Evolutionary conservation across 2,113 vertebrate genomes (phyloP).

Genomic region (Platycercus adscitus): DNA sequence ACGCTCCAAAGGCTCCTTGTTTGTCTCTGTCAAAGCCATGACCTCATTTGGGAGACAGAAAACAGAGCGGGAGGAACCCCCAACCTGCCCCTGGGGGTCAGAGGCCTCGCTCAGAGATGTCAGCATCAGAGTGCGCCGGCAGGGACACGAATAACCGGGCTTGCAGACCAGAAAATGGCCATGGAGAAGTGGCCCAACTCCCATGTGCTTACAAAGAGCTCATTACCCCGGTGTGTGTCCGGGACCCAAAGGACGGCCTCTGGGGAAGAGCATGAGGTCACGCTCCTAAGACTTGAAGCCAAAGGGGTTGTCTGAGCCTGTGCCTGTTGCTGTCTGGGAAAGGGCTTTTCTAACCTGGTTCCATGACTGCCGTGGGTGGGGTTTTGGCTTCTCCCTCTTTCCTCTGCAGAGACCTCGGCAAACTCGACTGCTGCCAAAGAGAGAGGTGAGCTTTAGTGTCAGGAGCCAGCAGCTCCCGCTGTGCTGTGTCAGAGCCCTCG

Average conservation of each 20-base stretch:
- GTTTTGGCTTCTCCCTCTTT: background rate
- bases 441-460: background rate
- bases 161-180: slow-evolving; percentile 20
- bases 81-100: slow-evolving; percentile 44
- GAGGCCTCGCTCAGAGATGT: background rate
- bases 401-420: background rate
- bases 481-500: background rate
- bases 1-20: slow-evolving; percentile 50
- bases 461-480: background rate
- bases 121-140: slow-evolving; percentile 1
- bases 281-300: background rate
- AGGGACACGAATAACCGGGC: slow-evolving; percentile 16
- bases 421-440: fast-evolving
- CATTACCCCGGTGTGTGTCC: background rate
- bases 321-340: background rate
- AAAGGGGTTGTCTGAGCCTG: background rate
- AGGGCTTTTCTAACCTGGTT: background rate
- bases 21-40: slow-evolving; percentile 29
- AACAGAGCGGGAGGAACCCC: slow-evolving; percentile 35
- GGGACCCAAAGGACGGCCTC: background rate
- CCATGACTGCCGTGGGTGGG: background rate
- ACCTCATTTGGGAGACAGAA: slow-evolving; percentile 38
- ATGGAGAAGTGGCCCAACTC: background rate
- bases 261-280: background rate
- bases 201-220: background rate